Conservation (phyloP, 2,113 vertebrate species). For the Halcyon senegalensis region DNA sequence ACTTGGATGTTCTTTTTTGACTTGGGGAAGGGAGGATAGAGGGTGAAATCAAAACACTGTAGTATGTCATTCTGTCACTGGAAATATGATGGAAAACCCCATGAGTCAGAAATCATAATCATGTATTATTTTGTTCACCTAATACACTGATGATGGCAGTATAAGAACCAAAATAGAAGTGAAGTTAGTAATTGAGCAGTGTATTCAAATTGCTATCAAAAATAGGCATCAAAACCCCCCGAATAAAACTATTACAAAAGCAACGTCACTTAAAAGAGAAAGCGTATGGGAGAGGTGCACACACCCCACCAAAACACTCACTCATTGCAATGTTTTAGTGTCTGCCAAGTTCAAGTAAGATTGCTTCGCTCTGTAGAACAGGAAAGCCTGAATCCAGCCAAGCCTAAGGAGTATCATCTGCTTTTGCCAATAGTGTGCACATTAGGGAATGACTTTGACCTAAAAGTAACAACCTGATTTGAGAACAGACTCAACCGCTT, state of each 20-base stretch:
- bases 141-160: neutral
- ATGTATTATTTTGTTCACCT: neutral
- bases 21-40: neutral
- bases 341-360: neutral
- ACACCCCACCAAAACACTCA: neutral
- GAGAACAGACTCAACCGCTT: neutral
- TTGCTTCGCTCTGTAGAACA: neutral
- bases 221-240: neutral
- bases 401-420: neutral
- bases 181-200: neutral
- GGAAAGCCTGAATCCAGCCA: neutral
- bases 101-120: neutral
- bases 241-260: neutral
- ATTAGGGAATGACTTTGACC: neutral
- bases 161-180: neutral
- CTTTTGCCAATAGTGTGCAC: neutral
- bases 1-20: neutral
- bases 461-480: slow-evolving; percentile 21
- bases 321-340: neutral
- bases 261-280: neutral
- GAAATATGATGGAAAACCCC: neutral
- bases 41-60: neutral
- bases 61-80: neutral
- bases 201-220: neutral
- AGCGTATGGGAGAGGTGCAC: neutral